Percentiles rank a stretch among this genome's conserved stretches.
Evolutionary conservation across 2,888 invertebrate genomes (phyloP).

Genomic region (Metalampra italica): DNA sequence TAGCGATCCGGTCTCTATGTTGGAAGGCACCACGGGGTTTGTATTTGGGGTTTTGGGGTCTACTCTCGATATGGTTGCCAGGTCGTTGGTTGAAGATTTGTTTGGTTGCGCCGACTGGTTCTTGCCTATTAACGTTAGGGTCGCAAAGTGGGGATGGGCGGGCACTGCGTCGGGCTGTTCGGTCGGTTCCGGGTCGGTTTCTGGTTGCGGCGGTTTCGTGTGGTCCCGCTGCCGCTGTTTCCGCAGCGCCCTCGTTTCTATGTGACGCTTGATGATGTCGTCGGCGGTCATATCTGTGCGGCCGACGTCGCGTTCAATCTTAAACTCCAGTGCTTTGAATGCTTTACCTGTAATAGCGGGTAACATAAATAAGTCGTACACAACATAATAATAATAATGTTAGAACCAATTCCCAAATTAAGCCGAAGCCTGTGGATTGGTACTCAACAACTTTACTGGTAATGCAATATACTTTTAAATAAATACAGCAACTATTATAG

Average conservation of each 20-base stretch:
- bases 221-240: slow-evolving; percentile 7
- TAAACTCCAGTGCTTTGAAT: slow-evolving; percentile 38
- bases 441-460: no score
- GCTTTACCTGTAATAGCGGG: slow-evolving; percentile 45
- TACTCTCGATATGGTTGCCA: slow-evolving; percentile 21
- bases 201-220: not conserved
- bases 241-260: slow-evolving; percentile 18
- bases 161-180: not conserved
- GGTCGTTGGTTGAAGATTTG: slow-evolving; percentile 10
- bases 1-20: slow-evolving; percentile 61
- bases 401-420: no score
- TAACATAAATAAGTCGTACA: no score
- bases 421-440: no score
- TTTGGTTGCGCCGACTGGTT: slow-evolving; percentile 9
- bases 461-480: no score
- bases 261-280: slow-evolving; percentile 39
- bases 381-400: no score
- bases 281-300: slow-evolving; percentile 30
- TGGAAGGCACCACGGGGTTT: slow-evolving; percentile 37
- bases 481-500: no score
- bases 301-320: slow-evolving; percentile 19
- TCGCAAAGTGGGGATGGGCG: slow-evolving; percentile 13
- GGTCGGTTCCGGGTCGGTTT: not conserved
- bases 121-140: slow-evolving; percentile 20
- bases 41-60: slow-evolving; percentile 11